A percentile compares a stretch with the other conserved stretches of the same genome.
phyloP scores from a whole-genome alignment of 2,113 vertebrate species.

The Vulpes lagopus region DNA sequence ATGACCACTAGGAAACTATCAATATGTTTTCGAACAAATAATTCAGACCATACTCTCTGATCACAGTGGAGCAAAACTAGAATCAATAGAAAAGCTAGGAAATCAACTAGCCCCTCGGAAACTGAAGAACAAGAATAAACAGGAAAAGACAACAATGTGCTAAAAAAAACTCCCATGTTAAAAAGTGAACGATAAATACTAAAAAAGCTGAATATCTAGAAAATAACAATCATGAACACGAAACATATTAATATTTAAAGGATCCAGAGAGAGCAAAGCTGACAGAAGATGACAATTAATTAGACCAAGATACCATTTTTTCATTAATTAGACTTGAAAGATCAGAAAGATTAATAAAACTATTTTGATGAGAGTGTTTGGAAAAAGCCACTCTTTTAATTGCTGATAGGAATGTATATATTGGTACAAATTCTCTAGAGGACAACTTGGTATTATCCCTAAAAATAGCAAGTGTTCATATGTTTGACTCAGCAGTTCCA shows the following conservation, averaged over 20 bases:
- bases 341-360: constrained; percentile 1
- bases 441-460: neutral
- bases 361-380: neutral
- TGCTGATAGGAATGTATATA: neutral
- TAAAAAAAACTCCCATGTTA: neutral
- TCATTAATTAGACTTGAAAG: constrained; percentile 12
- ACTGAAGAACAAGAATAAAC: neutral
- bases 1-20: neutral
- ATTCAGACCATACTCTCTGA: neutral
- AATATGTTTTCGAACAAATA: neutral
- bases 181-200: neutral
- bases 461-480: neutral
- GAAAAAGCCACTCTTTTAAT: neutral
- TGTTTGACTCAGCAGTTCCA: neutral
- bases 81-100: constrained; percentile 41
- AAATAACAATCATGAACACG: neutral
- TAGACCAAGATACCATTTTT: neutral
- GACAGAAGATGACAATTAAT: neutral
- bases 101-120: neutral
- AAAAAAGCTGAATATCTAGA: neutral
- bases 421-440: neutral
- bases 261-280: neutral
- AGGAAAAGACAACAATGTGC: neutral
- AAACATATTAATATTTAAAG: neutral
- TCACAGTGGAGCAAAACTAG: neutral